Evolutionary conservation across 1,140 invertebrate genomes (phyloP), one percentile per base, ranked within the genome.

Genomic region (Drosophila pseudoananassae): DNA sequence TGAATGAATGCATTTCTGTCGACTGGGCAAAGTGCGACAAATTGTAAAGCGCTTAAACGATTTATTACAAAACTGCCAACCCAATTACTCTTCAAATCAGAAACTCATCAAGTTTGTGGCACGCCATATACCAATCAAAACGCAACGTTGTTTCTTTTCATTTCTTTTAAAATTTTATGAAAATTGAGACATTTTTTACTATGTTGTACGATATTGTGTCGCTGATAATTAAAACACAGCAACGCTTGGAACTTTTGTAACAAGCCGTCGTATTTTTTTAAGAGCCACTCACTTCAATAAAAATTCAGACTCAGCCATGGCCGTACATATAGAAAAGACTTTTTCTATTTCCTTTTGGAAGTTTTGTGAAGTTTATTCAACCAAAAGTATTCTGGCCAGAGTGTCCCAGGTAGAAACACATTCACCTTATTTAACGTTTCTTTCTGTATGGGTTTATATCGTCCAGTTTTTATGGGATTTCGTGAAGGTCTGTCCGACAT

Each of bases 101-200:
- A 59, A 82, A 53, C 57, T 72, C 78, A 82, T 82, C 78, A 73
- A 45, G 56, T 68, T 40, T 45, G 74, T 81, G 82, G 79, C 78
- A 82, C 82, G 78, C 60, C 54, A 46, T 68, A 38, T 23, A 55
- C 23, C 43, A 43, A 51, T 49, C 29, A 31, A 50, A 64, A 78
- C 20, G 51, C 55, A 46, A 57, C 45, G 52, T 57, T 33, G 33
- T 31, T 8, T 12, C 57, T 72, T 65, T 47, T 76, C 46, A 25
- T 43, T 25, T 60, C 14, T 15, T 31, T 9, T 15, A 69, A 75
- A 43, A 79, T 78, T 61, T 14, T 38, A 38, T 46, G 5, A 40
- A 56, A 56, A 49, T 47, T 43, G 36, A 55, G 3, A 33, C 4
- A 14, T 25, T 47, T 68, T 63, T 66, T 23, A 23, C 20, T 54